Base-by-base conservation (phyloP, 2,113 vertebrate genomes). In the Butorides virescens region DNA sequence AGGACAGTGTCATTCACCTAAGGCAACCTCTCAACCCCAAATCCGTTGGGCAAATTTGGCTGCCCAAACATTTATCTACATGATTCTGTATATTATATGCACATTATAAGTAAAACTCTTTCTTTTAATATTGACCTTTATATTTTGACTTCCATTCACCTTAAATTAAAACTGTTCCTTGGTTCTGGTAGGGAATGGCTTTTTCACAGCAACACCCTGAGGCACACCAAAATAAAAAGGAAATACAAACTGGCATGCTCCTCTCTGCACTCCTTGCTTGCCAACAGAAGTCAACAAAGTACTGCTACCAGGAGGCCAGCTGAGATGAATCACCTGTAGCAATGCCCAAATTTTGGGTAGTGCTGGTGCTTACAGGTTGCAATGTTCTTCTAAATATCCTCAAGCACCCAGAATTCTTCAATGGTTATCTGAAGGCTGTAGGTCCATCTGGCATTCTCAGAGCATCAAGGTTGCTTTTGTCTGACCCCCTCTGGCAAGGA, bases 101-200 rank as follows among this genome's bases (percentile, higher is more conserved):
- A 36, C 22, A 17, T 71, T 72, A 42, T 1, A 71, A 59, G 20
- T 14, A 23, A 82, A 93, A 62, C 10, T 25, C 61, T 59, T 72
- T 15, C 30, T 77, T 94, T 87, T 82, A 79, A 49, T 56, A 76
- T 16, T 76, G 82, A 61, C 63, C 23, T 92, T 94, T 80, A 19
- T 53, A 73, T 82, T 90, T 75, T 65, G 34, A 79, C 34, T 86
- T 81, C 36, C 66, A 10, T 79, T 56, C 36, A 65, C 70, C 49
- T 16, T 18, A 55, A 79, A 30, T 79, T 93, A 76, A 92, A 92
- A 72, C 18, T 20, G 26, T 23, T 88, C 29, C 25, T 68, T 36
- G 26, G 15, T 68, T 94, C 56, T 82, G 44, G 36, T 14, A 39
- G 37, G 32, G 19, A 90, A 36, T 68, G 44, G 25, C 9, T 52